phyloP scores from a whole-genome alignment of 2,113 vertebrate genomes.

The Rhagologus leucostigma region DNA sequence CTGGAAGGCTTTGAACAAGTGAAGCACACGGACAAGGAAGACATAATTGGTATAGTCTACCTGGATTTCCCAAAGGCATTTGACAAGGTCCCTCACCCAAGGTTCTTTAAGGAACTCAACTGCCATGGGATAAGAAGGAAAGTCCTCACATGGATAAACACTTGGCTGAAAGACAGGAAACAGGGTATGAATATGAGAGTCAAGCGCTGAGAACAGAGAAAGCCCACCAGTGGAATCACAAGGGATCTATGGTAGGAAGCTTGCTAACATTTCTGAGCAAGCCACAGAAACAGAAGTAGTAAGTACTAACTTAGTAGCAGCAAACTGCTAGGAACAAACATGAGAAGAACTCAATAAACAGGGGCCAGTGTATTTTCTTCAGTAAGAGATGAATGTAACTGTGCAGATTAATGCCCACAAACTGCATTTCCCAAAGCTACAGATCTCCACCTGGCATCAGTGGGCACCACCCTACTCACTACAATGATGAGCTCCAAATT shows the following conservation, averaged over 20 bases:
- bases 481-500: background rate
- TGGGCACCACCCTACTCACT: background rate
- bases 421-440: background rate
- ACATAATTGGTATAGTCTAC: background rate
- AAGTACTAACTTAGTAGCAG: background rate
- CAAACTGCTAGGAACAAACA: background rate
- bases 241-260: background rate
- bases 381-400: background rate
- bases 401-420: background rate
- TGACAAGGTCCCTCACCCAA: constrained; percentile 37
- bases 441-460: background rate
- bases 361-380: background rate
- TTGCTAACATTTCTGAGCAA: background rate
- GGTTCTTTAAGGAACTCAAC: constrained; percentile 17
- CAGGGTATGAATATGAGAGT: background rate
- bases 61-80: constrained; percentile 34
- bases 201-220: background rate
- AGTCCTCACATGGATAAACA: constrained; percentile 28
- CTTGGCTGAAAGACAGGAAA: constrained; percentile 41
- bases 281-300: background rate
- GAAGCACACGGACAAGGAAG: background rate
- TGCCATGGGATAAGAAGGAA: constrained; percentile 11
- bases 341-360: background rate
- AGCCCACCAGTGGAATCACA: background rate
- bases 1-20: background rate